Evolutionary conservation across 2,888 invertebrate genomes (phyloP).

Genomic region (Ormyrus labotus): DNA sequence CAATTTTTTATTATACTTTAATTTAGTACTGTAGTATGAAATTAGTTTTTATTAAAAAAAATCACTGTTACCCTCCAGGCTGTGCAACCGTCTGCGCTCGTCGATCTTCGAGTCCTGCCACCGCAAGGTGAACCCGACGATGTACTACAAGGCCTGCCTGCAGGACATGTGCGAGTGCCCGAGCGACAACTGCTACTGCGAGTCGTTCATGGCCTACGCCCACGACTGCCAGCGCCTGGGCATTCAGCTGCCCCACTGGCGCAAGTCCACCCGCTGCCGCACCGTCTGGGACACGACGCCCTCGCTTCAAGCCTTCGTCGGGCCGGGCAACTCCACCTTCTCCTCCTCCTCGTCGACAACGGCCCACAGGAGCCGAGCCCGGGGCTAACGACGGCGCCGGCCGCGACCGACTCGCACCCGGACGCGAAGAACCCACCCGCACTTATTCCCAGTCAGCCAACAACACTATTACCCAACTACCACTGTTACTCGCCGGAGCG

Average conservation of each 20-base stretch:
- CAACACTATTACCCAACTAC: too few relatives aligned
- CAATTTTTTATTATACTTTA: too few relatives aligned
- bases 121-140: constrained; percentile 85
- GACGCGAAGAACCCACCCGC: too few relatives aligned
- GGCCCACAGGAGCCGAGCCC: background rate
- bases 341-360: background rate
- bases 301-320: constrained; percentile 39
- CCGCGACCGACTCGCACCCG: constrained; percentile 1
- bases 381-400: constrained; percentile 21
- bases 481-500: too few relatives aligned
- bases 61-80: constrained; percentile 59
- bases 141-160: constrained; percentile 91
- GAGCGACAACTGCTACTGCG: constrained; percentile 89
- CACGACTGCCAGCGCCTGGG: constrained; percentile 90
- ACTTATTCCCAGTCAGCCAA: too few relatives aligned
- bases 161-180: constrained; percentile 93
- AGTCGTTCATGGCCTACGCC: constrained; percentile 92
- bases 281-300: constrained; percentile 71
- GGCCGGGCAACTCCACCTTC: constrained; percentile 4
- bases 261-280: constrained; percentile 82
- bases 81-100: constrained; percentile 78
- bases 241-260: constrained; percentile 85
- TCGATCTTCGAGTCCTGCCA: constrained; percentile 86
- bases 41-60: too few relatives aligned
- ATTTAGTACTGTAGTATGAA: too few relatives aligned